Percentiles rank a stretch among this genome's conserved stretches.
Evolutionary conservation across 2,113 vertebrate species (phyloP).

Genomic region (Hydropotes inermis): DNA sequence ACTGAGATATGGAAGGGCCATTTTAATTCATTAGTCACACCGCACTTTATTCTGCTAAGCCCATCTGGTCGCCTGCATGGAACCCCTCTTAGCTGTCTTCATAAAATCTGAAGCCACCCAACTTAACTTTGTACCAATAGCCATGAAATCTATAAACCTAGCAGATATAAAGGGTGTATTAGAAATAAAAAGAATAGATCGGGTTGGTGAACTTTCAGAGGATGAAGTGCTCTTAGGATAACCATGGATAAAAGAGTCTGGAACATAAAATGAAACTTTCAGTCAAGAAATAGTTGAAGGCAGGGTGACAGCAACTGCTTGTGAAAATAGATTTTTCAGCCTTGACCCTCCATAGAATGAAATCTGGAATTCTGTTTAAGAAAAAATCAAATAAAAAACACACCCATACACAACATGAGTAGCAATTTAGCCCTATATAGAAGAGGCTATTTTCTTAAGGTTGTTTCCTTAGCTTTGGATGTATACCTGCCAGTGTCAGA

Average conservation of each 20-base stretch:
- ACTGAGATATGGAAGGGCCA: constrained; percentile 55
- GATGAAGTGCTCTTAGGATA: constrained; percentile 59
- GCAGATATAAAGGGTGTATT: constrained; percentile 72
- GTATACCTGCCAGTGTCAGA: not conserved
- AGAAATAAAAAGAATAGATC: constrained; percentile 68
- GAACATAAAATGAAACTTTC: constrained; percentile 73
- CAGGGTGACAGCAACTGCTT: constrained; percentile 35
- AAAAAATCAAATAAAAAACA: not conserved
- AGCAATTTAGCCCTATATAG: not conserved
- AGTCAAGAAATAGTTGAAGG: constrained; percentile 67
- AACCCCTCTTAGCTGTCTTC: constrained; percentile 67
- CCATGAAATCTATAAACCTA: constrained; percentile 81
- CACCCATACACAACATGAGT: not conserved
- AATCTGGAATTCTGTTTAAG: constrained; percentile 48
- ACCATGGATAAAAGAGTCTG: constrained; percentile 68
- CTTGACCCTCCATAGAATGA: not conserved
- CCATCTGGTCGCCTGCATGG: constrained; percentile 75
- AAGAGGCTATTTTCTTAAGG: not conserved
- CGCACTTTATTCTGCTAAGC: constrained; percentile 68
- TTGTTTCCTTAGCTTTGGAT: not conserved
- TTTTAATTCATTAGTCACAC: constrained; percentile 89
- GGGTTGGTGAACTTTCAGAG: constrained; percentile 70
- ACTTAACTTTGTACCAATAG: constrained; percentile 78
- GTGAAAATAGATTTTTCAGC: constrained; percentile 51
- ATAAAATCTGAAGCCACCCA: constrained; percentile 77